phyloP scores from a whole-genome alignment of 2,113 vertebrate species.

The Petrocephalus microphthalmus region DNA sequence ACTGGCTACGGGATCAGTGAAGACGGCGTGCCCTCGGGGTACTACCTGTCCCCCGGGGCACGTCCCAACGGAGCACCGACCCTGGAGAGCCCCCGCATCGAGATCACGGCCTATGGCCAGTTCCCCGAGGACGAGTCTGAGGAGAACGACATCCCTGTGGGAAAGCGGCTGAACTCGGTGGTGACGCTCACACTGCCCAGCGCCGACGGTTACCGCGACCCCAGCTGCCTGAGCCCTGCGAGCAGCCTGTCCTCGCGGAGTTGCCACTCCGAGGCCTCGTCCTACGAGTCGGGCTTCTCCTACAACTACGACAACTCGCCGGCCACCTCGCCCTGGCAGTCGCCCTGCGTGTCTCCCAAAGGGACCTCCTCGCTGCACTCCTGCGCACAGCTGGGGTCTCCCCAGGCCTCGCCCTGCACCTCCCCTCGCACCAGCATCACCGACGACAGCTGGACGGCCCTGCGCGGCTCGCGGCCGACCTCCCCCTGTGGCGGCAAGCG shows the following conservation, averaged over 20 bases:
- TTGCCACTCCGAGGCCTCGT: constrained; percentile 90
- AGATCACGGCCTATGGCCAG: constrained; percentile 89
- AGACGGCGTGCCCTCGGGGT: constrained; percentile 63
- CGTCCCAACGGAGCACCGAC: constrained; percentile 77
- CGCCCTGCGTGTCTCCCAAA: constrained; percentile 87
- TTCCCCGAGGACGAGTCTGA: constrained; percentile 78
- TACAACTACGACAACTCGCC: constrained; percentile 84
- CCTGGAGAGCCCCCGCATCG: constrained; percentile 90
- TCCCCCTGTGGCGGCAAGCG: constrained; percentile 89
- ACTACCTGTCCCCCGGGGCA: constrained; percentile 60
- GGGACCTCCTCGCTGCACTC: constrained; percentile 63
- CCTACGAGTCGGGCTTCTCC: constrained; percentile 87
- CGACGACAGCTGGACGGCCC: constrained; percentile 78
- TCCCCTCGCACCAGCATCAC: constrained; percentile 77
- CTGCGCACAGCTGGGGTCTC: constrained; percentile 70
- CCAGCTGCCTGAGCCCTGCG: constrained; percentile 86
- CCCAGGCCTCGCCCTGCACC: constrained; percentile 76
- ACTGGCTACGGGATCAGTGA: constrained; percentile 65
- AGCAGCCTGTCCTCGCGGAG: constrained; percentile 94
- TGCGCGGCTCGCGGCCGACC: constrained; percentile 67
- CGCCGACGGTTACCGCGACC: constrained; percentile 84
- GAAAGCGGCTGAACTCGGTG: constrained; percentile 73
- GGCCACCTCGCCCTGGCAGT: constrained; percentile 94
- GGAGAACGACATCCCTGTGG: constrained; percentile 59
- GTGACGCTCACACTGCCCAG: constrained; percentile 82